Percentiles rank a stretch among this genome's conserved stretches.
Conservation (phyloP, 2,888 invertebrate species). For the Euzophera pinguis region DNA sequence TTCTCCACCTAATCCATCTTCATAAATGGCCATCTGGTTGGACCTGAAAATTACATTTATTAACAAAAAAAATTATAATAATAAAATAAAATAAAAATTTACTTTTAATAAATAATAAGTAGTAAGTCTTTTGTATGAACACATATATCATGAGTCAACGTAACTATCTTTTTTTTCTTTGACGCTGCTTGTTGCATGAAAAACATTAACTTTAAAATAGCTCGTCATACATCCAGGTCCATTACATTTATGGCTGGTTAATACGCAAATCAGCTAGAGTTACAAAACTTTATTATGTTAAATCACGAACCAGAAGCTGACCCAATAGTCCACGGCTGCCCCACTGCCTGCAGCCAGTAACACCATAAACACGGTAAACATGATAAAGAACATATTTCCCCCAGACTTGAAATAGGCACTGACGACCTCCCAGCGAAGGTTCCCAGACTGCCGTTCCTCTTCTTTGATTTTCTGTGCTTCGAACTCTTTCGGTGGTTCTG, state of each 20-base stretch:
- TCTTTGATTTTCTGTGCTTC: conserved; percentile 59
- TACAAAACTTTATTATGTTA: neutral
- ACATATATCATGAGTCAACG: too few relatives aligned
- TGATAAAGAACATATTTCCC: conserved; percentile 48
- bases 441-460: conserved; percentile 63
- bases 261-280: too few relatives aligned
- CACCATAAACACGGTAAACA: conserved; percentile 44
- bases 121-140: too few relatives aligned
- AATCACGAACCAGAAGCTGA: conserved; percentile 81
- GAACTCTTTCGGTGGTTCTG: conserved; percentile 49
- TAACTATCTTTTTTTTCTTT: too few relatives aligned
- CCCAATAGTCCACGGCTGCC: conserved; percentile 84
- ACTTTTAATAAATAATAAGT: too few relatives aligned
- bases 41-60: conserved; percentile 47
- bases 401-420: conserved; percentile 58
- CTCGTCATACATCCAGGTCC: too few relatives aligned
- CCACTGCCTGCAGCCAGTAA: conserved; percentile 80
- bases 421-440: conserved; percentile 61
- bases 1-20: conserved; percentile 43
- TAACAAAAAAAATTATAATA: too few relatives aligned
- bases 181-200: too few relatives aligned
- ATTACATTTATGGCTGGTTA: too few relatives aligned
- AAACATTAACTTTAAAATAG: too few relatives aligned
- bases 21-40: conserved; percentile 61
- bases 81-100: too few relatives aligned